phyloP scores from a whole-genome alignment of 2,888 invertebrate species.

The Lepidocyrtinus sp. region DNA sequence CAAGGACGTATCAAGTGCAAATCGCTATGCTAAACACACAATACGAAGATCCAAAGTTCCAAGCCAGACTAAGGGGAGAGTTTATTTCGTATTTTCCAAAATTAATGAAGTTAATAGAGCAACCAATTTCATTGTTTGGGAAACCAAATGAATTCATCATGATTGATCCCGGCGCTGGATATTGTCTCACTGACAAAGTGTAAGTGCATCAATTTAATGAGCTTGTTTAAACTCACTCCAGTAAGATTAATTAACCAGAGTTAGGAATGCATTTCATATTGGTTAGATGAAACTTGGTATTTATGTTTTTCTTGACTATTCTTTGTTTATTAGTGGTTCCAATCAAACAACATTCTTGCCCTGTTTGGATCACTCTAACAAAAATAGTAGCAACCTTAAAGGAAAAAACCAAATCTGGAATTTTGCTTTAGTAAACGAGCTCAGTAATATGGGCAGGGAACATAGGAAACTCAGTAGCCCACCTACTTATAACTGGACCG shows the following conservation, averaged over 20 bases:
- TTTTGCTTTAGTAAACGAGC: constrained; percentile 44
- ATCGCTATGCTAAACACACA: constrained; percentile 25
- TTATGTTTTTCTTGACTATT: too few relatives aligned
- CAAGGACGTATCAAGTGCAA: constrained; percentile 15
- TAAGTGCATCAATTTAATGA: constrained; percentile 14
- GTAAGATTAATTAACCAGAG: too few relatives aligned
- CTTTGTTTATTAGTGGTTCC: too few relatives aligned
- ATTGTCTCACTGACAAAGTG: constrained; percentile 27
- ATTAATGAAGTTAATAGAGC: constrained; percentile 32
- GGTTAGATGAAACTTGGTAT: too few relatives aligned
- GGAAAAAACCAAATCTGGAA: constrained; percentile 16
- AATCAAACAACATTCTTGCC: too few relatives aligned
- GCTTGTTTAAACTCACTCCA: too few relatives aligned
- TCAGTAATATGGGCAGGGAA: background rate
- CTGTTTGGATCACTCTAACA: too few relatives aligned
- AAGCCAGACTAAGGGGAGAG: constrained; percentile 48
- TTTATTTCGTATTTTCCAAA: constrained; percentile 56
- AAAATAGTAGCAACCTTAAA: too few relatives aligned
- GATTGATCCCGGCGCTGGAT: constrained; percentile 1
- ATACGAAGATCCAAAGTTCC: constrained; percentile 30
- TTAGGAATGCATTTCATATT: too few relatives aligned
- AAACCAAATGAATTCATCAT: constrained; percentile 21
- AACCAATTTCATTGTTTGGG: too few relatives aligned
- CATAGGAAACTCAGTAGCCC: background rate
- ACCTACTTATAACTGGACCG: background rate